These are phyloP conservation scores for Cherax quadricarinatus DNA, from an alignment of 1,140 invertebrate genomes.

Conservation along the genomic window DNA sequence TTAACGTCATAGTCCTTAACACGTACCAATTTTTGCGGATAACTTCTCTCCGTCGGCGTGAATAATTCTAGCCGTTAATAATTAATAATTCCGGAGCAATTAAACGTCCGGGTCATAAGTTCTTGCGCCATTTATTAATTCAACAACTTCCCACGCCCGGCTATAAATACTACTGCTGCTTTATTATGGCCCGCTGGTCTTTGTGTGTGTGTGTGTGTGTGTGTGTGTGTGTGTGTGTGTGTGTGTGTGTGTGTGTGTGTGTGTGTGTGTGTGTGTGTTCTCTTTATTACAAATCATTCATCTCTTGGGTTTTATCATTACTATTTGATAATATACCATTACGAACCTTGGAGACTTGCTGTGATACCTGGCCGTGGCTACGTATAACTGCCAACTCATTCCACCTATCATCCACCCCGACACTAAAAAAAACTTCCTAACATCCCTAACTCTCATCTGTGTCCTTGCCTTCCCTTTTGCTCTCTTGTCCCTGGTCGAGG, in stretches of 20 bases:
- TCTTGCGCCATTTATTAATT: conserved; percentile 48
- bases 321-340: background rate
- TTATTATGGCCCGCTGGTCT: background rate
- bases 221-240: conserved; percentile 16
- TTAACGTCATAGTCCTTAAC: conserved; percentile 14
- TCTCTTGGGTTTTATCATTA: conserved; percentile 1
- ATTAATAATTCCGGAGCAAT: conserved; percentile 47
- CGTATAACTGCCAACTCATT: background rate
- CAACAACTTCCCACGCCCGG: conserved; percentile 29
- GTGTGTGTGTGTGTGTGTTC: conserved; percentile 11
- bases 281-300: background rate
- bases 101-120: conserved; percentile 38
- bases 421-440: no score
- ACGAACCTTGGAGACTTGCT: background rate
- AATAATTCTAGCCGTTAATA: conserved; percentile 32
- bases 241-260: conserved; percentile 19
- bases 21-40: conserved; percentile 9
- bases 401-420: no score
- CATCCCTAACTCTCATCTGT: no score
- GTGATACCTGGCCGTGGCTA: background rate
- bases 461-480: no score
- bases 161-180: conserved; percentile 40
- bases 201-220: conserved; percentile 16
- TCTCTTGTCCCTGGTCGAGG: no score
- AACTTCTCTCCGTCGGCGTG: conserved; percentile 35